A percentile compares a stretch with the other conserved stretches of the same genome.
Evolutionary conservation across 2,113 vertebrate species (phyloP).

Genomic region (Meriones unguiculatus): DNA sequence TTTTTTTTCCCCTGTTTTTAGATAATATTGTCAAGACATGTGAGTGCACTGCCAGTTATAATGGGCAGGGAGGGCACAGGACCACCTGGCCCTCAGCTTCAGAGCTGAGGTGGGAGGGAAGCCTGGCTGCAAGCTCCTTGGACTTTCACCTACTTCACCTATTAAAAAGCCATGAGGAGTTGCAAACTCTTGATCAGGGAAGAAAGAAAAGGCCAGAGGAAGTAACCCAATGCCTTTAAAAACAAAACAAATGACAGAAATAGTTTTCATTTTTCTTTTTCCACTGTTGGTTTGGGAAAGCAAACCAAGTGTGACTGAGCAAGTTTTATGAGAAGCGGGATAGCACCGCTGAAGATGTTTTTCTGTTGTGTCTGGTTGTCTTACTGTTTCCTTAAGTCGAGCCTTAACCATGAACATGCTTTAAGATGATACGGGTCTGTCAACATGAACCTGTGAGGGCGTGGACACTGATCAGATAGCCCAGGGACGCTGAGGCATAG

Average conservation of each 20-base stretch:
- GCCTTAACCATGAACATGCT: slow-evolving; percentile 82
- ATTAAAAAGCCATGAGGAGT: slow-evolving; percentile 84
- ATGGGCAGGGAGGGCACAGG: neutral
- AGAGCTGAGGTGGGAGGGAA: neutral
- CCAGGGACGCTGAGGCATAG: neutral
- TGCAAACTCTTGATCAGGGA: slow-evolving; percentile 82
- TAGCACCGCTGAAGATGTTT: slow-evolving; percentile 8
- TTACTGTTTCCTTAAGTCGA: slow-evolving; percentile 77
- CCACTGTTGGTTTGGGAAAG: slow-evolving; percentile 60
- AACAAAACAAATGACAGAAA: slow-evolving; percentile 46
- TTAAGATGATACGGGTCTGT: slow-evolving; percentile 75
- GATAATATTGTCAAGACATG: slow-evolving; percentile 54
- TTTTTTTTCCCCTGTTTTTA: neutral
- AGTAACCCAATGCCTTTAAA: slow-evolving; percentile 82
- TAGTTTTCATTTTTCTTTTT: neutral
- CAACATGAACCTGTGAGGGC: slow-evolving; percentile 37
- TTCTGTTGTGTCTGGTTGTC: slow-evolving; percentile 69
- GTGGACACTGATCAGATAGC: slow-evolving; percentile 34
- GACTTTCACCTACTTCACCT: slow-evolving; percentile 71
- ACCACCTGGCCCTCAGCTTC: neutral
- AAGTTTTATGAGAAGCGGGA: slow-evolving; percentile 40
- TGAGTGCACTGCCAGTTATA: slow-evolving; percentile 45
- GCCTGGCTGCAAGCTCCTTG: neutral
- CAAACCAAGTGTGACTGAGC: slow-evolving; percentile 59
- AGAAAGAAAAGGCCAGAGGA: slow-evolving; percentile 68